Evolutionary conservation across 2,888 invertebrate genomes (phyloP), one percentile per base, ranked within the genome.

Genomic region (Drosophila rellima): DNA sequence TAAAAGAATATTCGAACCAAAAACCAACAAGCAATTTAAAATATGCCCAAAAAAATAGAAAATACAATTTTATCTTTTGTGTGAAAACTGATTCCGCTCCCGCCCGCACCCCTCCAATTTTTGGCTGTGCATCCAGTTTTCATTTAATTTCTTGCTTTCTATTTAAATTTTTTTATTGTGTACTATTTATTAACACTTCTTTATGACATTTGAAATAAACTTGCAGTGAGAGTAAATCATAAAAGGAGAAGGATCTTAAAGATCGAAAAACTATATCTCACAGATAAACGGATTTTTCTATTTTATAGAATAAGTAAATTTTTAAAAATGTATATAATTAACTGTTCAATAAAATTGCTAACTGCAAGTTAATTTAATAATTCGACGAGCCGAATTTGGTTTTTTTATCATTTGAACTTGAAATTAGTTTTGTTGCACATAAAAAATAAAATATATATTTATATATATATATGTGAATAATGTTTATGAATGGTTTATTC

Each of bases 1-100:
- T 52, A 39, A 40, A 50, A 42, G 5, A 63, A 54, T 74, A 78
- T 78, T 84, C 40, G 65, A 69, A 67, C 66, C 54, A 51, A 59
- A 63, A 26, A 55, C 70, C 52, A 66, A 47, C 35, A 47, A 56
- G 52, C 13, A 44, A 23, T 56, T 67, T 17, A 57, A 63, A 39
- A 40, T 61, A 47, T 40, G 20, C 4, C 33, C 8, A 33, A 55
- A 33, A 54, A 55, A 42, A 45, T 11, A 39, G 23, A 31, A 37
- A n/a, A 15, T 7, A 18, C 8, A 39, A 51, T 37, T 11, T 33
- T 29, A 10, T 5, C 6, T n/a, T 26, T 57, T 35, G n/a, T n/a
- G n/a, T n/a, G n/a, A n/a, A n/a, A 42, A 15, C 17, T 40, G 37
- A 31, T 26, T 39, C 13, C 31, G 35, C 15, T 11, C 35, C 48